Conservation (phyloP, 2,888 invertebrate genomes). For the Barypeithes pellucidus region DNA sequence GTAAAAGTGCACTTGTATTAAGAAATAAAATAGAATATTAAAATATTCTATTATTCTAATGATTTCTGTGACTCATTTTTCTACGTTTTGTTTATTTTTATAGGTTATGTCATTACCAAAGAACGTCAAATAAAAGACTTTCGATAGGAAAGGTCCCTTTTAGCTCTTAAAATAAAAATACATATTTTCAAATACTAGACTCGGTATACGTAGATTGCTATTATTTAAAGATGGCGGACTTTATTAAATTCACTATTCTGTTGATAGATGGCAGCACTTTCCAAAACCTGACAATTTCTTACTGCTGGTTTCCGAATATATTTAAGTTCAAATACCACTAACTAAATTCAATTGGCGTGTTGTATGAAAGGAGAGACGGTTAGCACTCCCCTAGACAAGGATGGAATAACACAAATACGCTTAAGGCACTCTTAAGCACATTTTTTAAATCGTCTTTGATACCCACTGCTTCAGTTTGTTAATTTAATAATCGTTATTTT, state of each 20-base stretch:
- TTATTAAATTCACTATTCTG: too few species aligned
- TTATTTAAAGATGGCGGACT: too few species aligned
- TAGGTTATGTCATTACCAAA: slow-evolving; percentile 32
- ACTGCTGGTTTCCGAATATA: neutral
- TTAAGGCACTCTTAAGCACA: slow-evolving; percentile 72
- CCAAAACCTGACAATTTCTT: neutral
- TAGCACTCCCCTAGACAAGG: slow-evolving; percentile 98
- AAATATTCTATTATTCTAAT: slow-evolving; percentile 6
- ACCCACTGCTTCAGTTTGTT: too few species aligned
- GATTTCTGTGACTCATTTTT: slow-evolving; percentile 20
- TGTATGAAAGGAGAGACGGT: slow-evolving; percentile 98
- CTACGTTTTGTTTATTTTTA: slow-evolving; percentile 30
- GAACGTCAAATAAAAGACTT: too few species aligned
- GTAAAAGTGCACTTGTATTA: neutral
- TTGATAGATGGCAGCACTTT: neutral
- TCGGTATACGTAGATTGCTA: too few species aligned
- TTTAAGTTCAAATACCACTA: slow-evolving; percentile 34
- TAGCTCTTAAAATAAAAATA: too few species aligned
- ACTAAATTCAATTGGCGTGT: slow-evolving; percentile 74
- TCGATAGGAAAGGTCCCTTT: too few species aligned
- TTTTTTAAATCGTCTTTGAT: too few species aligned
- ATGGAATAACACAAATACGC: slow-evolving; percentile 81
- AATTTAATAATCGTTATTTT: too few species aligned
- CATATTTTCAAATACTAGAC: too few species aligned
- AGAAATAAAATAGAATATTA: neutral